Evolutionary conservation across 2,113 vertebrate genomes (phyloP), one percentile per base, ranked within the genome.

Genomic region (Camarhynchus parvulus): DNA sequence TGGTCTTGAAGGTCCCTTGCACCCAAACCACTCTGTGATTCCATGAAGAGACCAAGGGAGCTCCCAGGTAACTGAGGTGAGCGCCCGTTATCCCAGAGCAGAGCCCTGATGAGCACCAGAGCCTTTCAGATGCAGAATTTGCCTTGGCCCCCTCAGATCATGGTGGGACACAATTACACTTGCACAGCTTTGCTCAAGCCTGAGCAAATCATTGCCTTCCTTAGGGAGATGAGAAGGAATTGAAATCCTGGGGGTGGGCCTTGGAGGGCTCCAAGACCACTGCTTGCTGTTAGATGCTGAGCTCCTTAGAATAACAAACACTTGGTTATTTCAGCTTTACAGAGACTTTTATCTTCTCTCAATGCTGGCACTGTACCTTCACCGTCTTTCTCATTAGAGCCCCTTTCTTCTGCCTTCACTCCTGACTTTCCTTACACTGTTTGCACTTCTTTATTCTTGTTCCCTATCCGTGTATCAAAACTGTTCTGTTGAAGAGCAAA

Each of bases 371-470:
- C 90, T 17, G 28, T 13, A 16, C 76, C 83, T 95, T 89, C 85
- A 68, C 52, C 8, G 1, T 95, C 93, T 91, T 84, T 80, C 94
- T 93, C 92, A 94, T 92, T 95, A 94, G 61, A 89, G 69, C 41
- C 35, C 18, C 76, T 94, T 94, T 90, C 91, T 94, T 96, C 64
- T 84, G 64, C 28, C 78, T 86, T 59, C 80, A 89, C 80, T 94
- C 83, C 77, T 30, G 83, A 66, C 81, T 82, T 81, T 68, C 69
- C 87, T 97, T 94, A 59, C 19, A 22, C 80, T 69, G 58, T 96
- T 96, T 96, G 92, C 92, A 89, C 87, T 93, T 93, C 91, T 96
- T 95, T 94, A 72, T 95, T 82, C 95, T 41, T 97, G 92, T 94
- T 97, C 81, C 44, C 49, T 52, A 46, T 58, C 85, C 33, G 0